Base-by-base conservation (phyloP, 2,797 vertebrate species). In the Clarias laeviceps region DNA sequence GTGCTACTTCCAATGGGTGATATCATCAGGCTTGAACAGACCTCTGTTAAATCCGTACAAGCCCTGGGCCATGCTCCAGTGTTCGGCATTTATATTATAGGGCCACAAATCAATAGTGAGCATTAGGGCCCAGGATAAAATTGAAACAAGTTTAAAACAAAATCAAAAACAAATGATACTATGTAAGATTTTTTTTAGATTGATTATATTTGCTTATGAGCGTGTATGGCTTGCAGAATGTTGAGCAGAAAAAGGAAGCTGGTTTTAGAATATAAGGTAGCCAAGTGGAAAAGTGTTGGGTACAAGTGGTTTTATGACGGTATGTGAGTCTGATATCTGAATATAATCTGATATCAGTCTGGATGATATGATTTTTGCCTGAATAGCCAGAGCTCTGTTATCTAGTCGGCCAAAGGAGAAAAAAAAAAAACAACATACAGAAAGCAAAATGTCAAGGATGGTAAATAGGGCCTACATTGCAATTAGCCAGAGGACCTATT, bases 401-500 rank as follows among this genome's bases (percentile, higher is more conserved):
- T 94, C 93, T 92, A 92, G 92, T 93, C 90, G 90, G 88, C 34
- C 29, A 59, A 94, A 93, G 89, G 88, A 87, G 91, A 91, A 92
- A 90, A 92, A 91, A 92, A 90, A 92, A 72, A 34, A 56, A 2
- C 2, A 91, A 93, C 83, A 93, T 91, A 90, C 88, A 88, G 91
- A 89, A 94, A 94, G 91, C 90, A 90, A 92, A 93, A 93, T 93
- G 93, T 93, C 94, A 93, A 87, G 87, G 91, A 93, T 92, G 85
- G 92, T 89, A 92, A 95, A 94, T 92, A 93, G 83, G 87, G 87
- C 88, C 91, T 91, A 91, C 88, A 82, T 90, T 90, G 89, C 93
- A 94, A 95, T 95, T 95, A 94, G 91, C 90, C 81, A 84, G 69
- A 88, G 85, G 79, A 77, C 62, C 84, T 82, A 82, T 68, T 83